Evolutionary conservation across 2,888 invertebrate species (phyloP).

Genomic region (Idaea straminata): DNA sequence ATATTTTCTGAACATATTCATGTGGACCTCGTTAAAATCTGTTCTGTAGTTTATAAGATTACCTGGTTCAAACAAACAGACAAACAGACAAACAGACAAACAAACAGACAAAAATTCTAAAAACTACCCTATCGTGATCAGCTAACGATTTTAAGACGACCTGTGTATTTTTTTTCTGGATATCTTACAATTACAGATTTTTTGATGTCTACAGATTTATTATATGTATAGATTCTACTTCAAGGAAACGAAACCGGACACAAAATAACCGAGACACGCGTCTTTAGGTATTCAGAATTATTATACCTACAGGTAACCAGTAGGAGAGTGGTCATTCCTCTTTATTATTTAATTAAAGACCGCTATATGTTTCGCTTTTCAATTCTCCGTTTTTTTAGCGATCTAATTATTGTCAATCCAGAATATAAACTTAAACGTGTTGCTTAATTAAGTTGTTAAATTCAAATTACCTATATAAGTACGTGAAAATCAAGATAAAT

Average conservation of each 20-base stretch:
- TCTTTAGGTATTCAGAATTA: not conserved
- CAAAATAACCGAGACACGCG: not conserved
- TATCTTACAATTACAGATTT: too few species aligned
- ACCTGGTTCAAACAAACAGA: too few species aligned
- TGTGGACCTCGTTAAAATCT: too few species aligned
- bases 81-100: too few species aligned
- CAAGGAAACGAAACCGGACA: not conserved
- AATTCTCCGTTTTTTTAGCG: not conserved
- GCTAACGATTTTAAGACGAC: too few species aligned
- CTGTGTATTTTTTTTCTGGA: too few species aligned
- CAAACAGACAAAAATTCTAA: too few species aligned
- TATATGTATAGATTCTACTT: too few species aligned
- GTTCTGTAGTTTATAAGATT: too few species aligned
- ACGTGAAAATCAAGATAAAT: not conserved
- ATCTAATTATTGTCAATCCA: not conserved
- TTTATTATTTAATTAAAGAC: not conserved
- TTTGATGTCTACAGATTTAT: too few species aligned
- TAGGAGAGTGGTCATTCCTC: not conserved
- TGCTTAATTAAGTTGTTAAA: not conserved
- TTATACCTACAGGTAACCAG: not conserved
- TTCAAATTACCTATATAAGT: not conserved
- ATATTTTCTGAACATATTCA: too few species aligned
- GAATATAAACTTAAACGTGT: not conserved
- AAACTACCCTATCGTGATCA: too few species aligned
- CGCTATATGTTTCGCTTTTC: not conserved